phyloP scores from a whole-genome alignment of 2,888 invertebrate genomes.

The Gisinianus flammeolus region DNA sequence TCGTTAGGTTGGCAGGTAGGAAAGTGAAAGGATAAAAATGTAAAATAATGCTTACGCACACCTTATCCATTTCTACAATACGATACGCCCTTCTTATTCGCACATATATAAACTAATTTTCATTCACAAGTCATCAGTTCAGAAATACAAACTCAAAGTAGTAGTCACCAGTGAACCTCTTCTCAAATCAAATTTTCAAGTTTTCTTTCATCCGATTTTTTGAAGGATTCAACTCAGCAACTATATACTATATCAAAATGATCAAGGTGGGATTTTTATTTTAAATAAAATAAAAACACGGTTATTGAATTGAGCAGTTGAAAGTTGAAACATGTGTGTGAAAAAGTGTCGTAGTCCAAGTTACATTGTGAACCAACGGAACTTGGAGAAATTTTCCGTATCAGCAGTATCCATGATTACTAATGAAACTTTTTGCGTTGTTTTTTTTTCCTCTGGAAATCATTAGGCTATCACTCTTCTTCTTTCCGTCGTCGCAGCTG shows the following conservation, averaged over 20 bases:
- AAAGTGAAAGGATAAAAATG: not conserved
- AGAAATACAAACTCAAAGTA: not conserved
- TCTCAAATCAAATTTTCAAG: not conserved
- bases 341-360: no score
- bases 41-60: no score
- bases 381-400: no score
- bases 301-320: no score
- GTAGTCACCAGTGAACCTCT: not conserved
- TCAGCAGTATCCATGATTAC: no score
- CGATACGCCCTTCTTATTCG: slow-evolving; percentile 9
- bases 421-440: no score
- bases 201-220: no score
- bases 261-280: slow-evolving; percentile 2
- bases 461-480: slow-evolving; percentile 47
- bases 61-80: not conserved
- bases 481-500: slow-evolving; percentile 44
- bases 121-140: slow-evolving; percentile 11
- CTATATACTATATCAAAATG: no score
- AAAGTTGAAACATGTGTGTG: no score
- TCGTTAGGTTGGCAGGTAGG: not conserved
- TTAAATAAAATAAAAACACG: no score
- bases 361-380: no score
- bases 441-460: slow-evolving; percentile 11
- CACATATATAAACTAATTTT: slow-evolving; percentile 13
- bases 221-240: no score